Percentiles rank a stretch among this genome's conserved stretches.
Conservation (phyloP, 2,888 invertebrate species). For the Acleris cristana region DNA sequence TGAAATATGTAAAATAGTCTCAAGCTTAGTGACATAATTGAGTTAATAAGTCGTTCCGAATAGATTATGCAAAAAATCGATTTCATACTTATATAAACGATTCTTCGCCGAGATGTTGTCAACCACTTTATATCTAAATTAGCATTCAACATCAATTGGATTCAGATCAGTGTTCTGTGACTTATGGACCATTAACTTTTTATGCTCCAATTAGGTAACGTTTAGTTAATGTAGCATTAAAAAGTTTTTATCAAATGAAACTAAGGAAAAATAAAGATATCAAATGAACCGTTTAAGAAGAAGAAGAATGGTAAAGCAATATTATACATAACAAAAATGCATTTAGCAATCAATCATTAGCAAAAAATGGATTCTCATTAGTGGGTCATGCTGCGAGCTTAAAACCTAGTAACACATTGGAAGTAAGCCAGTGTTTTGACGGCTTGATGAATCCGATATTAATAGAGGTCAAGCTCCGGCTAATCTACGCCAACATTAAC, state of each 20-base stretch:
- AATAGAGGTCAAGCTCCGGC: constrained; percentile 32
- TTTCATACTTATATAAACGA: constrained; percentile 32
- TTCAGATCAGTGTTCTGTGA: constrained; percentile 14
- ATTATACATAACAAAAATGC: too few relatives aligned
- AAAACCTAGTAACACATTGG: constrained; percentile 23
- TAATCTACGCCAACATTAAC: constrained; percentile 19
- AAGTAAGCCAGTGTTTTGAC: constrained; percentile 29
- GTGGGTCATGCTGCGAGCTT: constrained; percentile 21
- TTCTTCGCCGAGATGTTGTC: constrained; percentile 14
- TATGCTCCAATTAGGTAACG: neutral
- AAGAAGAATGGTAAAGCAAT: too few relatives aligned
- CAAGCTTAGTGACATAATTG: constrained; percentile 23
- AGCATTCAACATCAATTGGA: constrained; percentile 17
- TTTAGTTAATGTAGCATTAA: neutral
- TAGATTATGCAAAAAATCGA: constrained; percentile 26
- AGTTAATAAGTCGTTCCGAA: constrained; percentile 21
- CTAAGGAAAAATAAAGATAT: too few relatives aligned
- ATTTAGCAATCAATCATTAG: constrained; percentile 1
- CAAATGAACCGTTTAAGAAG: too few relatives aligned
- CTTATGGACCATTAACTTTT: constrained; percentile 8
- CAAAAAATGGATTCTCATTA: constrained; percentile 1
- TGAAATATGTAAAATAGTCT: constrained; percentile 1
- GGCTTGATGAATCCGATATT: constrained; percentile 25
- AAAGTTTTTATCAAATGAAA: too few relatives aligned
- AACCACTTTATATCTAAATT: constrained; percentile 18